A percentile compares a stretch with the other conserved stretches of the same genome.
Evolutionary conservation across 2,888 invertebrate genomes (phyloP).

Genomic region (Temnothorax ravouxi): DNA sequence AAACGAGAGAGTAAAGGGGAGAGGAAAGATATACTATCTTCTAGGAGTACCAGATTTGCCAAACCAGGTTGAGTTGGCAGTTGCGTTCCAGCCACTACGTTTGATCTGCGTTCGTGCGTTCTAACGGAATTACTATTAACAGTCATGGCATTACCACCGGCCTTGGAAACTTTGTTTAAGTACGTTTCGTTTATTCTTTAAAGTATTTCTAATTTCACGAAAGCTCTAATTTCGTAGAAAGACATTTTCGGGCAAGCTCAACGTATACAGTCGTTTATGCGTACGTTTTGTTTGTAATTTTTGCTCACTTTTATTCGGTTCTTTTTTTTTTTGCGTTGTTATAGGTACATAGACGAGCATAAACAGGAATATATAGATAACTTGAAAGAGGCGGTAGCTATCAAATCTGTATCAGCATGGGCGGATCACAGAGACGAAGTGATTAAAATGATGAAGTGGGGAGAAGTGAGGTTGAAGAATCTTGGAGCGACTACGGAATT

Average conservation of each 20-base stretch:
- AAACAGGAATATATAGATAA: slow-evolving; percentile 92
- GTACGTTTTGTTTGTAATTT: neutral
- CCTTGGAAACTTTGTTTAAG: slow-evolving; percentile 79
- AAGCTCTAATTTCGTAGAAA: neutral
- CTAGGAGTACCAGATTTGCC: too few relatives aligned
- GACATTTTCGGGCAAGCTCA: neutral
- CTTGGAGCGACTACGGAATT: slow-evolving; percentile 92
- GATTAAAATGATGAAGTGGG: slow-evolving; percentile 95
- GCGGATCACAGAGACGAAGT: slow-evolving; percentile 93
- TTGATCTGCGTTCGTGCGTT: neutral
- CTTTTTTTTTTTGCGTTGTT: slow-evolving; percentile 58
- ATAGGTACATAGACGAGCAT: slow-evolving; percentile 93
- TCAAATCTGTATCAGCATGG: slow-evolving; percentile 98
- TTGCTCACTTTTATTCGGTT: neutral
- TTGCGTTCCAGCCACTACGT: neutral
- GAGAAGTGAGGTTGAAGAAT: slow-evolving; percentile 89
- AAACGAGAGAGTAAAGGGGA: too few relatives aligned
- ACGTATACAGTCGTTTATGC: neutral
- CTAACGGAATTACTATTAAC: neutral
- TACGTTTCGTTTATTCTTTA: slow-evolving; percentile 58
- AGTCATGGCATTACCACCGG: slow-evolving; percentile 77
- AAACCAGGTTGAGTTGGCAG: neutral
- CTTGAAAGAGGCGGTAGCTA: slow-evolving; percentile 95
- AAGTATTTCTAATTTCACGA: slow-evolving; percentile 28
- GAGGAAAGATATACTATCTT: too few relatives aligned